Percentiles rank a stretch among this genome's conserved stretches.
phyloP scores from a whole-genome alignment of 2,888 invertebrate genomes.

The Ditula angustiorana region DNA sequence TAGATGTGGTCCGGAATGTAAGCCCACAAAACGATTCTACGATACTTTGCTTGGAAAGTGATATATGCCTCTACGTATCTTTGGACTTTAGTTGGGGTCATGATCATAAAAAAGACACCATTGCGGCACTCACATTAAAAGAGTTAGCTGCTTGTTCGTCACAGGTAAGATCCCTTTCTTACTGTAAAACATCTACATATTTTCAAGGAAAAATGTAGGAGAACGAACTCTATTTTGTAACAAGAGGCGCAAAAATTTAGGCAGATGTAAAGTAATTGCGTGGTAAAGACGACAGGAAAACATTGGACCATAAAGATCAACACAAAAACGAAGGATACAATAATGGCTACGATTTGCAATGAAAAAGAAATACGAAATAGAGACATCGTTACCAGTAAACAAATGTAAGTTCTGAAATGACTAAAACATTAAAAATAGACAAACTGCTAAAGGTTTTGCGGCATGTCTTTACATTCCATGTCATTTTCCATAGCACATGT shows the following conservation, averaged over 20 bases:
- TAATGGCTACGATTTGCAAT: not conserved
- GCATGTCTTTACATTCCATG: too few relatives aligned
- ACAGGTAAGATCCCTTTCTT: too few relatives aligned
- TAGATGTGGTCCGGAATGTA: too few relatives aligned
- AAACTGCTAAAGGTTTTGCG: too few relatives aligned
- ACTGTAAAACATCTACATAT: not conserved
- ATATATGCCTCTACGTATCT: too few relatives aligned
- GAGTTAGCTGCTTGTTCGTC: not conserved
- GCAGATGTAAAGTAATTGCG: not conserved
- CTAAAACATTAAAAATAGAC: too few relatives aligned
- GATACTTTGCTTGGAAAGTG: too few relatives aligned
- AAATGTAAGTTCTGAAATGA: too few relatives aligned
- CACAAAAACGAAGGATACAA: not conserved
- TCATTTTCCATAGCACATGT: too few relatives aligned
- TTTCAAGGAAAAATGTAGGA: not conserved
- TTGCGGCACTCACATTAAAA: not conserved
- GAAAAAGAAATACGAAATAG: not conserved
- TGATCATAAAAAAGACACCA: not conserved
- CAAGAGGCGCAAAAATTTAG: slow-evolving; percentile 1
- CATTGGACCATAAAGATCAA: not conserved
- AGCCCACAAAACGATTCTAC: too few relatives aligned
- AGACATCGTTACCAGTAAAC: not conserved
- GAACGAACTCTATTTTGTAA: not conserved
- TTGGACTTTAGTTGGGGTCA: too few relatives aligned
- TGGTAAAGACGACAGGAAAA: not conserved